Percentiles rank a stretch among this genome's conserved stretches.
These are phyloP conservation scores for Perithous albicinctus DNA, from an alignment of 2,888 invertebrate genomes.

Conservation along the genomic window DNA sequence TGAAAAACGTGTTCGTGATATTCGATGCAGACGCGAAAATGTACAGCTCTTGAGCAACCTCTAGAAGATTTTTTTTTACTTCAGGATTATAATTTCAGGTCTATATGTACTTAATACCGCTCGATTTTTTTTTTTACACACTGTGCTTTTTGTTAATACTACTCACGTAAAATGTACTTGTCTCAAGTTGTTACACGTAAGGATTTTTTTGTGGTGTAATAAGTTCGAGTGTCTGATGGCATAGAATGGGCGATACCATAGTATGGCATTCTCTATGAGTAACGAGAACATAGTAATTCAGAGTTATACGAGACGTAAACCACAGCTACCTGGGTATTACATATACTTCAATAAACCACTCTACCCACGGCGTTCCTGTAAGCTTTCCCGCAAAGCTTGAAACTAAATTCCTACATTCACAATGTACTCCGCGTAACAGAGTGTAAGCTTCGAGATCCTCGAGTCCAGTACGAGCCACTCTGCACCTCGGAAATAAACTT, in stretches of 20 bases:
- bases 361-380: background rate
- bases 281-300: background rate
- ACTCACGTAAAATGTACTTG: too few species aligned
- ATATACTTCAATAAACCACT: conserved; percentile 37
- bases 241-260: background rate
- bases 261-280: background rate
- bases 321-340: conserved; percentile 10
- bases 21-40: too few species aligned
- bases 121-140: too few species aligned
- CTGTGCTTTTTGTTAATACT: too few species aligned
- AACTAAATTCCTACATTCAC: conserved; percentile 12
- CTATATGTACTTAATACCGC: too few species aligned
- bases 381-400: background rate
- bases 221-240: background rate
- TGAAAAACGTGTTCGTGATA: too few species aligned
- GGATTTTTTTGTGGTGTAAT: too few species aligned
- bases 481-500: conserved; percentile 12
- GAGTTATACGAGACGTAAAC: conserved; percentile 25
- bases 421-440: background rate
- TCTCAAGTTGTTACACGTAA: too few species aligned
- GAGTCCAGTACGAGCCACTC: background rate
- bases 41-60: too few species aligned
- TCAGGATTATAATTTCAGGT: too few species aligned
- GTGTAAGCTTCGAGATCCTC: background rate
- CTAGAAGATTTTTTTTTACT: too few species aligned